phyloP scores from a whole-genome alignment of 1,140 invertebrate species.

The Anoplophora glabripennis region DNA sequence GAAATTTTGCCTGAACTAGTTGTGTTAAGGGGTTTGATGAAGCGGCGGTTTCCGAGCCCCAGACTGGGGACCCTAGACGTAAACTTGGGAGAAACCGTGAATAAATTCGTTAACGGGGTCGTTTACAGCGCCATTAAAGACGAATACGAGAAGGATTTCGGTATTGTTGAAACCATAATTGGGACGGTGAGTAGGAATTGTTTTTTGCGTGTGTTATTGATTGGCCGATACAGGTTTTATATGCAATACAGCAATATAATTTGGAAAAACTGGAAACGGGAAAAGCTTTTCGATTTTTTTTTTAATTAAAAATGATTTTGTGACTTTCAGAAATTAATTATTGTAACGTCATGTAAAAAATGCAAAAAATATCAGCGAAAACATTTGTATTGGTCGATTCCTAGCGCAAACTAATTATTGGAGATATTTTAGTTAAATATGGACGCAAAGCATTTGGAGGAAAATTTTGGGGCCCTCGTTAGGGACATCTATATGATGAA shows the following conservation, averaged over 20 bases:
- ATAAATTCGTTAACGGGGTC: slow-evolving; percentile 64
- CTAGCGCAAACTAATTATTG: not conserved
- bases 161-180: slow-evolving; percentile 60
- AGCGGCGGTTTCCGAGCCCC: slow-evolving; percentile 68
- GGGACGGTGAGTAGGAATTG: slow-evolving; percentile 59
- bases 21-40: slow-evolving; percentile 70
- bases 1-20: slow-evolving; percentile 74
- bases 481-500: slow-evolving; percentile 59
- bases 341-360: too few species aligned
- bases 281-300: too few species aligned
- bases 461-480: slow-evolving; percentile 65
- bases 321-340: too few species aligned
- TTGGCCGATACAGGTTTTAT: too few species aligned
- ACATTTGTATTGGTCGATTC: too few species aligned
- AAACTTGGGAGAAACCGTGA: slow-evolving; percentile 60
- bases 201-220: too few species aligned
- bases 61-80: slow-evolving; percentile 64
- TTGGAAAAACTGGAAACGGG: too few species aligned
- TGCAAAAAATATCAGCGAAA: too few species aligned
- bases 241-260: too few species aligned
- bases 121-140: slow-evolving; percentile 64
- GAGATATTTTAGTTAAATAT: slow-evolving; percentile 63
- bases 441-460: slow-evolving; percentile 64
- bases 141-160: slow-evolving; percentile 67
- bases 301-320: too few species aligned